Base-by-base conservation (phyloP, 2,888 invertebrate species). In the Chouioia cunea region DNA sequence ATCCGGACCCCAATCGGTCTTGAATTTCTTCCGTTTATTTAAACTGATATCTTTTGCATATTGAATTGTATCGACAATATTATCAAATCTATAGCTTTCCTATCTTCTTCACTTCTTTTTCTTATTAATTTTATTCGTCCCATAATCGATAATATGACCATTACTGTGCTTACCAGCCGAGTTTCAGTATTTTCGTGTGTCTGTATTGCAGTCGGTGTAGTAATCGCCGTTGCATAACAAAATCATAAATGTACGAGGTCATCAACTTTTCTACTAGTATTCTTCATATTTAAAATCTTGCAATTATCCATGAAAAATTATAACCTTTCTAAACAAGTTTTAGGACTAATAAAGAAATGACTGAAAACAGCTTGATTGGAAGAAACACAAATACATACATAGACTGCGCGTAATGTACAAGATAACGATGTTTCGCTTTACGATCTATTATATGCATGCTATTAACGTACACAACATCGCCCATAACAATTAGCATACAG, bases 301-400 rank as follows among this genome's bases (percentile, higher is more conserved):
- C 6, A 36, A 36, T 36, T 36, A 36, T 36, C 36, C 36, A 12
- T 12, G 36, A 6, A 36, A 36, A 36, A 36, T 36, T 36, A 3
- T 1, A 36, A 12, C 36, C 10, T 12, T 36, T 18, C 18, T 57
- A 20, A 48, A 56, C 10, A 22, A 36, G 15, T 57, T 65, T 57
- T 57, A 57, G 20, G 20, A n/a, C 22, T 57, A 48, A 65, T 65
- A 65, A 53, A 63, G 4, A 10, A 10, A 16, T 10, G 36, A 50
- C 3, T 18, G 20, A 50, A 18, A 18, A 18, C 23, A 56, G 52
- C 23, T 6, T 36, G 36, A 8, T 36, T 36, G 10, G 36, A 23
- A 50, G 53, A 71, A 70, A 71, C 68, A 69, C 69, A 67, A 48
- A 68, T 65, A 54, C 18, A n/a, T 22, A 22, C 16, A n/a, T 18